Percentiles rank a stretch among this genome's conserved stretches.
phyloP scores from a whole-genome alignment of 2,113 vertebrate species.

The Entelurus aequoreus region DNA sequence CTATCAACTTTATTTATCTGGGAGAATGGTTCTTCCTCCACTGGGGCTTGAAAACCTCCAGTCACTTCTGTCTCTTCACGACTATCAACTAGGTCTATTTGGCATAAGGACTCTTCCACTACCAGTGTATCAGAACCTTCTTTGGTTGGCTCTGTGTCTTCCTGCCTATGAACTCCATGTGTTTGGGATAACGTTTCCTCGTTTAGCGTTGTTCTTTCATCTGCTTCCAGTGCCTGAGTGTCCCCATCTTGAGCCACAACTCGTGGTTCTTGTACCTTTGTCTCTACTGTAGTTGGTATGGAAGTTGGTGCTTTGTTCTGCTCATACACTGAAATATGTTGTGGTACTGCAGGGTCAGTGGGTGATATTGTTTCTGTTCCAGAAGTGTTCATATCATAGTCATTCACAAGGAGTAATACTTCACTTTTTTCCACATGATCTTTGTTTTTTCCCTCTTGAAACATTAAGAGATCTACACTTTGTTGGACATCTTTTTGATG shows the following conservation, averaged over 20 bases:
- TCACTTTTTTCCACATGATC: slow-evolving; percentile 11
- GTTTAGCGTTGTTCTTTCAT: background rate
- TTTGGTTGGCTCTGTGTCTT: background rate
- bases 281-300: background rate
- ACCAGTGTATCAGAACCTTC: background rate
- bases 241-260: background rate
- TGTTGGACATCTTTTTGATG: background rate
- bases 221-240: background rate
- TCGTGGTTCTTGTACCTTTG: background rate
- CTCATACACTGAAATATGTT: slow-evolving; percentile 48
- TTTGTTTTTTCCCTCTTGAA: slow-evolving; percentile 23
- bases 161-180: background rate
- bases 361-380: slow-evolving; percentile 9
- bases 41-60: too few relatives aligned
- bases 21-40: background rate
- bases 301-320: slow-evolving; percentile 15
- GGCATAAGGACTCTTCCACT: background rate
- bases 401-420: background rate
- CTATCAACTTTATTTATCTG: background rate
- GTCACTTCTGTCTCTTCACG: background rate
- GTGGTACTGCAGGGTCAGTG: slow-evolving; percentile 15
- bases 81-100: background rate
- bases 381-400: background rate
- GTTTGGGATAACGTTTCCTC: background rate
- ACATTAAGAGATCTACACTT: background rate